A percentile compares a stretch with the other conserved stretches of the same genome.
Conservation (phyloP, 1,140 invertebrate species). For the Cataglyphis hispanica region DNA sequence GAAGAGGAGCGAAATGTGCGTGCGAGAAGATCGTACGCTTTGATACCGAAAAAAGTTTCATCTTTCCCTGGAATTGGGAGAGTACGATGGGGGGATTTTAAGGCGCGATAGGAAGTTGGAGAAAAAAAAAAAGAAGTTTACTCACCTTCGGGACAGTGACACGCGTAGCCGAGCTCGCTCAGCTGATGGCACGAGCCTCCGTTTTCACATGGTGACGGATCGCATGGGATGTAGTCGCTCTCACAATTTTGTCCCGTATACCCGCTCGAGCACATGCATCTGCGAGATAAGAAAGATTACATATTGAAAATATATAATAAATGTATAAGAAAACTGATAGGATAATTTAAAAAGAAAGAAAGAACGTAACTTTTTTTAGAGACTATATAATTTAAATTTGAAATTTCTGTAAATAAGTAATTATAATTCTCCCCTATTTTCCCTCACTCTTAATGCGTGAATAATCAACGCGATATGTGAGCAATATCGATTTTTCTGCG, state of each 20-base stretch:
- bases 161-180: slow-evolving; percentile 93
- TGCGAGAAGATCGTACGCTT: slow-evolving; percentile 37
- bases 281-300: slow-evolving; percentile 84
- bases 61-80: slow-evolving; percentile 17
- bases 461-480: not conserved
- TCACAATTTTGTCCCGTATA: slow-evolving; percentile 97
- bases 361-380: not conserved
- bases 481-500: not conserved
- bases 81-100: not conserved
- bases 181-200: slow-evolving; percentile 93
- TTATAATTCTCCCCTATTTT: not conserved
- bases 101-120: not conserved
- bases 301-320: not conserved
- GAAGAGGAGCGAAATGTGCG: not conserved
- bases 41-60: slow-evolving; percentile 57
- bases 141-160: slow-evolving; percentile 95
- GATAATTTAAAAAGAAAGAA: no score
- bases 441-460: not conserved
- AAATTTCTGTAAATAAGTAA: not conserved
- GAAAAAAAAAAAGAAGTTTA: slow-evolving; percentile 63
- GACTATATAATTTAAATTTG: not conserved
- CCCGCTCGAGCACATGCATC: slow-evolving; percentile 95
- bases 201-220: slow-evolving; percentile 96
- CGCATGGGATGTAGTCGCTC: slow-evolving; percentile 95
- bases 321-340: no score